Evolutionary conservation across 2,888 invertebrate genomes (phyloP).

Genomic region (Alentia gelatinosa): DNA sequence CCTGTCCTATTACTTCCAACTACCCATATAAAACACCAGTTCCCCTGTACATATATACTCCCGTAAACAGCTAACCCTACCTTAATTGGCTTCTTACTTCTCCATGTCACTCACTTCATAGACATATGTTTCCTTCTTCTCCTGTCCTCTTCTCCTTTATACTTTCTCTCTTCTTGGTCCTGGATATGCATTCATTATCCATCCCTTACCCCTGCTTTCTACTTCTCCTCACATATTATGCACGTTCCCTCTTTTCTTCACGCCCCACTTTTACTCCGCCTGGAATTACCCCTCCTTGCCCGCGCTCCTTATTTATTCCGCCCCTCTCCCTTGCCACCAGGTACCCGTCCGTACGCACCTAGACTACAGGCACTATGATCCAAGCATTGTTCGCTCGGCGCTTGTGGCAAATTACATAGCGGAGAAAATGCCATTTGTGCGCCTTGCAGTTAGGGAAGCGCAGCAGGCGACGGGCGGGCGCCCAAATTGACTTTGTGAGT

Average conservation of each 20-base stretch:
- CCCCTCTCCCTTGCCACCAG: not conserved
- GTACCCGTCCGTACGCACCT: not conserved
- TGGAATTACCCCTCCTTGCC: not conserved
- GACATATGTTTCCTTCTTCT: not conserved
- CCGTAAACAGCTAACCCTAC: not conserved
- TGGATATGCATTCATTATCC: no score
- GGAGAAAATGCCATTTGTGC: conserved; percentile 8
- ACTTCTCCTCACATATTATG: no score
- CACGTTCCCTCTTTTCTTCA: not conserved
- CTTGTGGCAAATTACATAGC: conserved; percentile 34
- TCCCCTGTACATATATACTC: not conserved
- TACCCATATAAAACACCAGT: not conserved
- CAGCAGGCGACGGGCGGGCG: not conserved
- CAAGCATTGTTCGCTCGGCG: not conserved
- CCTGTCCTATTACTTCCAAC: not conserved
- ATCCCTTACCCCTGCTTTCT: no score
- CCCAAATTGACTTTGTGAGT: conserved; percentile 42
- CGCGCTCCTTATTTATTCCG: not conserved
- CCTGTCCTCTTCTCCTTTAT: not conserved
- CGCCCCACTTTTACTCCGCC: not conserved
- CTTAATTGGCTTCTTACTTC: not conserved
- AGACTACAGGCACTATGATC: not conserved
- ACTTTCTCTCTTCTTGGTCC: not conserved
- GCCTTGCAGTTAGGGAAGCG: not conserved
- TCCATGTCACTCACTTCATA: not conserved